phyloP scores from a whole-genome alignment of 2,888 invertebrate species.

The Pachliopta kotzebuea region DNA sequence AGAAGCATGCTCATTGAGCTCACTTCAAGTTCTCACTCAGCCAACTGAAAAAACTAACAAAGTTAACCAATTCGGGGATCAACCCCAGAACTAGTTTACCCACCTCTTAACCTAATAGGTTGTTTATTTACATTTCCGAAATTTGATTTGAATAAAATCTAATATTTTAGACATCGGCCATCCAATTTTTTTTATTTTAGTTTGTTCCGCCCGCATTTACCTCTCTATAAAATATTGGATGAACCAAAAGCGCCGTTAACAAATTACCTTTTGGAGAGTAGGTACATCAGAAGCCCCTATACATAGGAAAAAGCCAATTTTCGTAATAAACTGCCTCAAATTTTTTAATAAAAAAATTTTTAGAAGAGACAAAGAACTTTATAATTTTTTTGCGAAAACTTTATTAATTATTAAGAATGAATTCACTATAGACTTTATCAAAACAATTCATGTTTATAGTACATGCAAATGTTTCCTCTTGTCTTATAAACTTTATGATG shows the following conservation, averaged over 20 bases:
- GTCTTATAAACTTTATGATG: too few species aligned
- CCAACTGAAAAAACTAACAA: too few species aligned
- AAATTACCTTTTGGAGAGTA: constrained; percentile 4
- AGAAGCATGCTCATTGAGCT: too few species aligned
- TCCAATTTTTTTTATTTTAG: not conserved
- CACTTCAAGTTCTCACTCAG: too few species aligned
- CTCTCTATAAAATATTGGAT: constrained; percentile 6
- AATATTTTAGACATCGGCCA: not conserved
- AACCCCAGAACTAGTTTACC: too few species aligned
- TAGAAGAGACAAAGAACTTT: not conserved
- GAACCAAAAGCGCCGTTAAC: constrained; percentile 3
- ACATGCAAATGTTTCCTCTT: too few species aligned
- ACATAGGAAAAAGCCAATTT: not conserved
- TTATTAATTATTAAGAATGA: too few species aligned
- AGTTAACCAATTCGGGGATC: too few species aligned
- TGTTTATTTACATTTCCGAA: too few species aligned
- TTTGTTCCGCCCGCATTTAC: constrained; percentile 1
- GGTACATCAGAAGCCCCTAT: not conserved
- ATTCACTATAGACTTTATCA: too few species aligned
- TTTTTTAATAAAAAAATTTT: not conserved
- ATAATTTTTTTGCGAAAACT: not conserved
- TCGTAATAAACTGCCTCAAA: not conserved
- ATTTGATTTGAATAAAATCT: not conserved
- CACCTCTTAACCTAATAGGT: too few species aligned
- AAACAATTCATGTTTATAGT: too few species aligned